Percentiles rank a stretch among this genome's conserved stretches.
Evolutionary conservation across 2,113 vertebrate genomes (phyloP).

Genomic region (Sturnira hondurensis): DNA sequence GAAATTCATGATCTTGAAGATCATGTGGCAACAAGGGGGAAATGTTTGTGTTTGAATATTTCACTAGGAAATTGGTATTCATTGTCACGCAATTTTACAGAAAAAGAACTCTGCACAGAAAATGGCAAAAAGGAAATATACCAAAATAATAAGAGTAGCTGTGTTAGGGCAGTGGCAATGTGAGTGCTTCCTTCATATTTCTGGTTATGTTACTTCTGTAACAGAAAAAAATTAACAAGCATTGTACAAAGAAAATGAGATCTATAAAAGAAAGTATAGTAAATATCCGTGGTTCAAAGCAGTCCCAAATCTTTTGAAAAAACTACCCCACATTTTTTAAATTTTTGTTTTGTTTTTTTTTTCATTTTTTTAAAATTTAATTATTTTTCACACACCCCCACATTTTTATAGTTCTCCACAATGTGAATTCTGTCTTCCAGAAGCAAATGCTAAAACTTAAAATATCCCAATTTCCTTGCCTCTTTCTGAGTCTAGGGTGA

Average conservation of each 20-base stretch:
- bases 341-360: no score
- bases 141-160: neutral
- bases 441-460: neutral
- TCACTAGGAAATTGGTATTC: constrained; percentile 8
- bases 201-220: constrained; percentile 8
- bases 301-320: neutral
- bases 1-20: constrained; percentile 24
- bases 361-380: no score
- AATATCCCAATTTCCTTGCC: neutral
- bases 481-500: neutral
- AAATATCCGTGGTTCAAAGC: neutral
- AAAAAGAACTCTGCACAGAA: constrained; percentile 16
- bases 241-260: neutral
- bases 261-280: neutral
- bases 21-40: neutral
- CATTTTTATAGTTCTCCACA: neutral
- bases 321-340: neutral
- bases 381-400: no score
- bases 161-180: neutral
- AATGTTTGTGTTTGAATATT: neutral
- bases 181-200: neutral
- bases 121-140: neutral
- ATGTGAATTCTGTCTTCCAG: neutral
- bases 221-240: neutral
- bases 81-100: neutral